phyloP scores from a whole-genome alignment of 2,888 invertebrate species.

The Hemicrepidius hirtus region DNA sequence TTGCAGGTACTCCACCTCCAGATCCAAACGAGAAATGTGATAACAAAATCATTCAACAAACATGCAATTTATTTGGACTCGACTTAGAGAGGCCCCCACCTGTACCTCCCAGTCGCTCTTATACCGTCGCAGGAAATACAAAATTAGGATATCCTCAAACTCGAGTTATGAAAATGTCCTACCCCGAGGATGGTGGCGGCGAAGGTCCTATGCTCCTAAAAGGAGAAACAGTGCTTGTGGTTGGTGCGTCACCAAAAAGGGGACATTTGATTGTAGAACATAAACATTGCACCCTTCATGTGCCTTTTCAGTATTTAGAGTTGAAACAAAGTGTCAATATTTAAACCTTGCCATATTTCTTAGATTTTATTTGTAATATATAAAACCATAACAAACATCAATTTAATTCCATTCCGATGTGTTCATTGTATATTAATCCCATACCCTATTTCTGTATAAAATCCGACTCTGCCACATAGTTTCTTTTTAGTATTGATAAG shows the following conservation, averaged over 20 bases:
- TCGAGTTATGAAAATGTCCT: slow-evolving; percentile 92
- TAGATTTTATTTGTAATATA: slow-evolving; percentile 22
- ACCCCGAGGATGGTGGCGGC: slow-evolving; percentile 77
- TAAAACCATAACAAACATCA: slow-evolving; percentile 22
- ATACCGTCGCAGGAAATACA: slow-evolving; percentile 92
- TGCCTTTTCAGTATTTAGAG: slow-evolving; percentile 90
- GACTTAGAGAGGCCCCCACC: slow-evolving; percentile 95
- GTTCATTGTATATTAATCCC: slow-evolving; percentile 48
- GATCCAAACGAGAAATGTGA: slow-evolving; percentile 91
- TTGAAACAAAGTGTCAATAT: slow-evolving; percentile 75
- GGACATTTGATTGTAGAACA: slow-evolving; percentile 93
- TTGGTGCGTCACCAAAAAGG: slow-evolving; percentile 89
- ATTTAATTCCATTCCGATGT: slow-evolving; percentile 41
- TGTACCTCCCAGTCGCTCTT: slow-evolving; percentile 91
- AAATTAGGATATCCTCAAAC: slow-evolving; percentile 95
- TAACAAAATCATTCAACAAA: slow-evolving; percentile 91
- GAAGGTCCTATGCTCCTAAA: slow-evolving; percentile 81
- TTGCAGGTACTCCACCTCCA: slow-evolving; percentile 92
- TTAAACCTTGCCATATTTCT: slow-evolving; percentile 58
- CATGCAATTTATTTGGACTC: slow-evolving; percentile 91
- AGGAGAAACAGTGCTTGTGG: slow-evolving; percentile 90
- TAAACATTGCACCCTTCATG: slow-evolving; percentile 80
- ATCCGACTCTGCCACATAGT: slow-evolving; percentile 16
- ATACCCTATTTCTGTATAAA: slow-evolving; percentile 41
- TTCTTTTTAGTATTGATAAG: slow-evolving; percentile 31